These are phyloP conservation scores for Nezara viridula DNA, from an alignment of 2,888 invertebrate genomes.

Conservation along the genomic window DNA sequence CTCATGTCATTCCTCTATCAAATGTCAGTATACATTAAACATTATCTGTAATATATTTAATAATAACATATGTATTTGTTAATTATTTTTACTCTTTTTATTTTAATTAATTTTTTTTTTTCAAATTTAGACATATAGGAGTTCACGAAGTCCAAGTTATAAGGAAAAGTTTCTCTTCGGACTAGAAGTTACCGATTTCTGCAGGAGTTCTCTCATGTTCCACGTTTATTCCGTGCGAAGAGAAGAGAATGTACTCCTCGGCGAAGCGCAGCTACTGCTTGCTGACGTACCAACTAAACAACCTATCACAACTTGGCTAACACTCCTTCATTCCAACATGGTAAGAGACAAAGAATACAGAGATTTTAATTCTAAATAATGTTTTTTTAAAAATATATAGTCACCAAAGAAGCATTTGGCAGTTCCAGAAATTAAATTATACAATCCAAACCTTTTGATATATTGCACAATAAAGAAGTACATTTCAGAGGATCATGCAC, in stretches of 20 bases:
- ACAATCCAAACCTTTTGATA: not conserved
- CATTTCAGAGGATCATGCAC: not conserved
- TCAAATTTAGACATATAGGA: constrained; percentile 74
- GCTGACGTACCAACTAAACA: constrained; percentile 76
- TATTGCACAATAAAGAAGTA: not conserved
- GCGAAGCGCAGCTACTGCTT: constrained; percentile 79
- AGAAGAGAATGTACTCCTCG: constrained; percentile 75
- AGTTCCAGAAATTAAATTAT: constrained; percentile 40
- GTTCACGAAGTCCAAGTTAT: constrained; percentile 80
- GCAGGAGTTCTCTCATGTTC: constrained; percentile 75
- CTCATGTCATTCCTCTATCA: no score
- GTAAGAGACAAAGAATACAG: constrained; percentile 68
- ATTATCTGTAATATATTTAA: no score
- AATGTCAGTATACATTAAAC: no score
- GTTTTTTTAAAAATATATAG: not conserved
- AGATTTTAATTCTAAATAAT: not conserved
- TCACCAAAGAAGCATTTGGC: not conserved
- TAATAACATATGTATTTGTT: no score
- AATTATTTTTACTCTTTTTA: no score
- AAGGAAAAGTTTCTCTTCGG: constrained; percentile 82
- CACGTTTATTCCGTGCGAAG: constrained; percentile 78
- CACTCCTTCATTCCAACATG: constrained; percentile 81
- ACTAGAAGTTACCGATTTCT: constrained; percentile 74
- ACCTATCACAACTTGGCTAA: constrained; percentile 84
- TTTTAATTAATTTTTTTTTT: no score